These are phyloP conservation scores for Amiota communis DNA, from an alignment of 2,888 invertebrate genomes.

Conservation along the genomic window DNA sequence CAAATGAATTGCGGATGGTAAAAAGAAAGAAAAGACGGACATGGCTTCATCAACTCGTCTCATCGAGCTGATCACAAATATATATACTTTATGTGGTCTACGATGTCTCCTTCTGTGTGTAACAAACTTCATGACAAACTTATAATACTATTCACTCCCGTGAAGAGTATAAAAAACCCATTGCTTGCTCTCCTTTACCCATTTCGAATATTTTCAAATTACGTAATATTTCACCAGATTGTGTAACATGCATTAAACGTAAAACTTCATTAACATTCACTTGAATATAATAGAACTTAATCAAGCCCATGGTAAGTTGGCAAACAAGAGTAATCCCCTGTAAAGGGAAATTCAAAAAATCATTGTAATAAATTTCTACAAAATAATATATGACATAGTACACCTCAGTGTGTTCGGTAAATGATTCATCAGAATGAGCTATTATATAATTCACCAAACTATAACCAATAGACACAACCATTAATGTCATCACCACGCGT, in stretches of 20 bases:
- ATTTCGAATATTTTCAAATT: conserved; percentile 53
- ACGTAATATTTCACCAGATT: conserved; percentile 44
- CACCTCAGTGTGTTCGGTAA: conserved; percentile 60
- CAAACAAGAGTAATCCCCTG: conserved; percentile 54
- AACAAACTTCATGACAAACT: no score
- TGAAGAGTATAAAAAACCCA: no score
- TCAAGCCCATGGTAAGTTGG: conserved; percentile 54
- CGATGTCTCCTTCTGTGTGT: no score
- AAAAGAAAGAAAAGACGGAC: no score
- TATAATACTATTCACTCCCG: no score
- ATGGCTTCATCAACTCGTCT: no score
- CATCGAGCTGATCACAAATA: no score
- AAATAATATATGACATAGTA: no score
- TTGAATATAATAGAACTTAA: conserved; percentile 51
- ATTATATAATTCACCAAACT: conserved; percentile 51
- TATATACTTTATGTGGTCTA: no score
- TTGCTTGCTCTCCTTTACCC: no score
- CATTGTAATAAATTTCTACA: no score
- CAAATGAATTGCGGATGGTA: no score
- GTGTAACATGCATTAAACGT: conserved; percentile 45
- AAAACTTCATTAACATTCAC: conserved; percentile 34
- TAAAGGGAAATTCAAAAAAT: not conserved
- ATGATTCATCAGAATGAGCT: conserved; percentile 49
- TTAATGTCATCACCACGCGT: conserved; percentile 28
- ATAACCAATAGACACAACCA: conserved; percentile 32